phyloP scores from a whole-genome alignment of 2,888 invertebrate species.

The Drosophila austrosaltans region DNA sequence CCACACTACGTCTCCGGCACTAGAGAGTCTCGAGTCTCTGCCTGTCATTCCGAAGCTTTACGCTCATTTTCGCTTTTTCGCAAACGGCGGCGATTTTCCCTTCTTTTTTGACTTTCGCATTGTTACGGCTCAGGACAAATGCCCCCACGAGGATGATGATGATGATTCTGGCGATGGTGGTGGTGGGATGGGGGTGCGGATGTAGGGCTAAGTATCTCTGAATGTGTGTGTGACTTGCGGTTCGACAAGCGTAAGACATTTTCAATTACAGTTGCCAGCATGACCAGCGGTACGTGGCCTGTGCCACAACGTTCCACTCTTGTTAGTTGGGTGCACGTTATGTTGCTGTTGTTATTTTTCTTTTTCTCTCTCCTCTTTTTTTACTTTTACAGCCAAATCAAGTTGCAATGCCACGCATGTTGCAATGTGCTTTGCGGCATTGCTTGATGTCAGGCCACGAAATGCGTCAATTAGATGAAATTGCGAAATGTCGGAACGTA shows the following conservation, averaged over 20 bases:
- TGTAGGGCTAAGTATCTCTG: conserved; percentile 24
- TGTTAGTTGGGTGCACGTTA: conserved; percentile 2
- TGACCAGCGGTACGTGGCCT: conserved; percentile 53
- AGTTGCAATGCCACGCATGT: conserved; percentile 54
- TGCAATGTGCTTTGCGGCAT: conserved; percentile 50
- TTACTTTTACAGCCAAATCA: conserved; percentile 48
- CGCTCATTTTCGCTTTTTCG: conserved; percentile 75
- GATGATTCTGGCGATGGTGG: conserved; percentile 3
- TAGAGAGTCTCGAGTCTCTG: not conserved
- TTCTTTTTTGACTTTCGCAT: conserved; percentile 53
- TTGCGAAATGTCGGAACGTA: conserved; percentile 68
- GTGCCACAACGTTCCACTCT: conserved; percentile 23
- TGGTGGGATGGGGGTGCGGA: conserved; percentile 3
- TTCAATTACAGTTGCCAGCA: conserved; percentile 79
- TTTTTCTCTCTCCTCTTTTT: conserved; percentile 25
- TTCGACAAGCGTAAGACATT: conserved; percentile 82
- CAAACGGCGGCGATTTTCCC: conserved; percentile 58
- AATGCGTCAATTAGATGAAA: conserved; percentile 80
- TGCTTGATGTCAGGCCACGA: conserved; percentile 68
- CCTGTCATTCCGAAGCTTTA: conserved; percentile 69
- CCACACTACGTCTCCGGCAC: conserved; percentile 21
- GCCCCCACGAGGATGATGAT: conserved; percentile 32
- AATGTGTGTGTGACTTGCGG: conserved; percentile 60
- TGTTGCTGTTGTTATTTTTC: conserved; percentile 12
- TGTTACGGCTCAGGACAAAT: conserved; percentile 56